Conservation (phyloP, 2,113 vertebrate genomes). For the Etia nguti region DNA sequence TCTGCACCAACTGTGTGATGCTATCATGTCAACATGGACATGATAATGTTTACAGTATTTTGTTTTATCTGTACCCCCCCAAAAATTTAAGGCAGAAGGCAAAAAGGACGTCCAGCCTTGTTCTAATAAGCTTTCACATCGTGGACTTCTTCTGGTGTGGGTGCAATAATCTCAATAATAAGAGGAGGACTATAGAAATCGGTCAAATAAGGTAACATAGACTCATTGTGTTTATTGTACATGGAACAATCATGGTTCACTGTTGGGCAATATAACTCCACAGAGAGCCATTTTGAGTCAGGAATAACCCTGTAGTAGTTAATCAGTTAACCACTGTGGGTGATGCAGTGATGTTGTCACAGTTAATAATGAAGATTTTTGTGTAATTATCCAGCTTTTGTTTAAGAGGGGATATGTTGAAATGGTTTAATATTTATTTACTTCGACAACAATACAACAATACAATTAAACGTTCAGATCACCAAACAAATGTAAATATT, state of each 20-base stretch:
- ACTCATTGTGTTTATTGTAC: neutral
- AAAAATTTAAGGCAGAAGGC: no score
- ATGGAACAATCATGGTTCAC: neutral
- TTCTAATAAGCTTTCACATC: neutral
- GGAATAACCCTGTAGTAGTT: neutral
- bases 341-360: neutral
- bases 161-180: neutral
- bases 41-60: neutral
- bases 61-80: neutral
- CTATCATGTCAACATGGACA: neutral
- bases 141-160: neutral
- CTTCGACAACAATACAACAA: neutral
- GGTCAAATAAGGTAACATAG: neutral
- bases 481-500: neutral
- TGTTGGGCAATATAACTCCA: neutral
- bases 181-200: neutral
- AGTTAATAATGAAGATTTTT: neutral
- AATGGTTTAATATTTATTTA: neutral
- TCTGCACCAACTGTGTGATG: neutral
- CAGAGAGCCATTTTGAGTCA: neutral
- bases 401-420: neutral
- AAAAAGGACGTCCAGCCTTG: neutral
- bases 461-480: neutral
- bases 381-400: neutral
- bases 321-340: neutral